Percentiles rank a stretch among this genome's conserved stretches.
Evolutionary conservation across 2,113 vertebrate genomes (phyloP).

Genomic region (Anser brachyrhynchus): DNA sequence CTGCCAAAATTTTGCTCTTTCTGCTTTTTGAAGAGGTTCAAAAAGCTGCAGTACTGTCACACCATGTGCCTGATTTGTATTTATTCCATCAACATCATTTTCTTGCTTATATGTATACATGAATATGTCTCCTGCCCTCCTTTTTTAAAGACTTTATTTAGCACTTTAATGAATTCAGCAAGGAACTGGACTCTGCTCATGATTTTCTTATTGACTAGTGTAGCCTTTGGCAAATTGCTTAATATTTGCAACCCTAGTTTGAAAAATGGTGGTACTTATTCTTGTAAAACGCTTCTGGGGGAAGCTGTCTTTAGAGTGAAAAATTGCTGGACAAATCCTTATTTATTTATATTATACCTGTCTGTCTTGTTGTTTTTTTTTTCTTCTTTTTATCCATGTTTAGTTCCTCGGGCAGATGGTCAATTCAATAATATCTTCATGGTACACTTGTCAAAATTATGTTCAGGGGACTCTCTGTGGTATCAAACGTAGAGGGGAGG

Average conservation of each 20-base stretch:
- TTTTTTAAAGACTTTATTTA: not conserved
- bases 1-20: not conserved
- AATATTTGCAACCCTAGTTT: conserved; percentile 23
- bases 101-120: not conserved
- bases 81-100: not conserved
- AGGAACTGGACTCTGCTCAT: not conserved
- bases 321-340: conserved; percentile 11
- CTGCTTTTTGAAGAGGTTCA: not conserved
- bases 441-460: not conserved
- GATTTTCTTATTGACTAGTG: not conserved
- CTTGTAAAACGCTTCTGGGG: not conserved
- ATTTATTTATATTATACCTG: conserved; percentile 42
- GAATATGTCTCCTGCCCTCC: not conserved
- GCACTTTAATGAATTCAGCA: not conserved
- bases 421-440: not conserved
- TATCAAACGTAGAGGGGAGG: not conserved
- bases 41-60: not conserved
- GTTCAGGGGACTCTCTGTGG: not conserved
- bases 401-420: not conserved
- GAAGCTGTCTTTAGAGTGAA: conserved; percentile 1
- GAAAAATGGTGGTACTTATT: conserved; percentile 36
- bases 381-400: not conserved
- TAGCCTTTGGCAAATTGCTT: conserved; percentile 26
- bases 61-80: not conserved
- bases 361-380: not conserved